Conservation (phyloP, 1,140 invertebrate species). For the Fopius arisanus region DNA sequence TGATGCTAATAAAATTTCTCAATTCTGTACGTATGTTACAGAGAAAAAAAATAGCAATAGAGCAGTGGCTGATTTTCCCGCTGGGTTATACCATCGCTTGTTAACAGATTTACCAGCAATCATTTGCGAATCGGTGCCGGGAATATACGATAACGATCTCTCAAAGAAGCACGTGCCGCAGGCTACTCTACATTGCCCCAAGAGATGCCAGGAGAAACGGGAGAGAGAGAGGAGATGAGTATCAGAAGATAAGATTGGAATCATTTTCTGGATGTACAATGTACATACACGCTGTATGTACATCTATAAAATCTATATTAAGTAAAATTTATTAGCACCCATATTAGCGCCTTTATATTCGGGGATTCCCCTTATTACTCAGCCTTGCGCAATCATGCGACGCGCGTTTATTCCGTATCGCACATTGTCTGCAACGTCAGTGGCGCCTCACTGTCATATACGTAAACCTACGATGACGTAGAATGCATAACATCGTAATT, state of each 20-base stretch:
- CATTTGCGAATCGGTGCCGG: slow-evolving; percentile 12
- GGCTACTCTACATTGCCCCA: background rate
- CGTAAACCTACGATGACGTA: background rate
- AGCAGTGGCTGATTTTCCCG: background rate
- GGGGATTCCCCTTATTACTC: background rate
- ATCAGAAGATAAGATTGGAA: too few relatives aligned
- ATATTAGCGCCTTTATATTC: background rate
- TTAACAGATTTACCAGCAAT: slow-evolving; percentile 24
- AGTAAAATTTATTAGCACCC: background rate
- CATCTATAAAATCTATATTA: background rate
- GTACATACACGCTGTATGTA: background rate
- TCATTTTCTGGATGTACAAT: background rate
- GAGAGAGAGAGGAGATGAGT: background rate
- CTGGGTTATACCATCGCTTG: background rate
- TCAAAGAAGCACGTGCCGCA: slow-evolving; percentile 12
- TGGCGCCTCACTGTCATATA: background rate
- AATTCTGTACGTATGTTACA: background rate
- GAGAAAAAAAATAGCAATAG: background rate
- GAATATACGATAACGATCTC: slow-evolving; percentile 18
- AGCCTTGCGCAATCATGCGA: background rate
- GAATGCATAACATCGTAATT: slow-evolving; percentile 1
- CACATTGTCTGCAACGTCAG: background rate
- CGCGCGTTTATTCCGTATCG: background rate
- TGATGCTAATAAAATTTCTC: background rate
- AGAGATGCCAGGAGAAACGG: background rate